These are phyloP conservation scores for Chinchilla lanigera DNA, from an alignment of 2,113 vertebrate species.

Conservation along the genomic window DNA sequence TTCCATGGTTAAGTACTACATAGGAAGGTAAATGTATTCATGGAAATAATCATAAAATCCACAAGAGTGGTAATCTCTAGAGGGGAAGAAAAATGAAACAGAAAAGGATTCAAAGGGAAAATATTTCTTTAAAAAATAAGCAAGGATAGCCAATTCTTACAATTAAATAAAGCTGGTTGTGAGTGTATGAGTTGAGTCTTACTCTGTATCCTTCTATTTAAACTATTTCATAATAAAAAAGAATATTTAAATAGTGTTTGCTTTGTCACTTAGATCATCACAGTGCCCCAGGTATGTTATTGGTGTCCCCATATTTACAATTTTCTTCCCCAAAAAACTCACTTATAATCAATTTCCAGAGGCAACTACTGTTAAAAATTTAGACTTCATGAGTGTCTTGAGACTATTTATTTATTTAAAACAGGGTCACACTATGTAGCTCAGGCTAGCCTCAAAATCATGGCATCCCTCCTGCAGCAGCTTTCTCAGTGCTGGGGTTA, in stretches of 20 bases:
- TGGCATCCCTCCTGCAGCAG: neutral
- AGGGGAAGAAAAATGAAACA: neutral
- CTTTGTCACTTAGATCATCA: conserved; percentile 33
- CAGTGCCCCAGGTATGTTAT: neutral
- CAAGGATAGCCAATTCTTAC: conserved; percentile 20
- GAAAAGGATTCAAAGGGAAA: neutral
- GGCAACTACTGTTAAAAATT: conserved; percentile 29
- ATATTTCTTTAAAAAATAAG: conserved; percentile 39
- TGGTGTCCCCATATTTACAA: neutral
- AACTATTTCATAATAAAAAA: conserved; percentile 66
- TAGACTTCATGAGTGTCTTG: neutral
- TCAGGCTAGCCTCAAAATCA: neutral
- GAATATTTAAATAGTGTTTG: neutral
- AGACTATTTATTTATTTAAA: neutral
- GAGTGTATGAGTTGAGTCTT: neutral
- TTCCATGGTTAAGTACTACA: conserved; percentile 17
- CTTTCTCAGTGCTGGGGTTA: neutral
- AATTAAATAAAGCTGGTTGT: conserved; percentile 41
- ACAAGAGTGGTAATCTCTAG: neutral
- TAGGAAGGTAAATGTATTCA: neutral
- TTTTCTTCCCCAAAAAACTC: neutral
- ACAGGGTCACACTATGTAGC: neutral
- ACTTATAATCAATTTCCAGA: neutral
- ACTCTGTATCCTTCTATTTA: conserved; percentile 53
- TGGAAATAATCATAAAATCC: conserved; percentile 29